Evolutionary conservation across 1,140 invertebrate genomes (phyloP), one percentile per base, ranked within the genome.

Genomic region (Cherax destructor): DNA sequence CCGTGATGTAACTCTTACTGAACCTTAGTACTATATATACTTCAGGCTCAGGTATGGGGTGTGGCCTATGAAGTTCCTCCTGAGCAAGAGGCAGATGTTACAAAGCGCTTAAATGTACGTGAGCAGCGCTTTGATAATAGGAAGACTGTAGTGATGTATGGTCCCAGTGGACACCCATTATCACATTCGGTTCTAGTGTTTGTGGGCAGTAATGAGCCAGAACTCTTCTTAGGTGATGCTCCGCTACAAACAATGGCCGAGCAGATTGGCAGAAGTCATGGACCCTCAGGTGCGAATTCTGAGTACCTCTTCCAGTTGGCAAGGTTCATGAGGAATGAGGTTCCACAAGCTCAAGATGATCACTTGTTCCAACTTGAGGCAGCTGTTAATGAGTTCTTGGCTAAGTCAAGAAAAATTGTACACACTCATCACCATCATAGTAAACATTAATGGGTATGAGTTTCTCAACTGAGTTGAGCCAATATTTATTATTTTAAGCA

Each of bases 271-370:
- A 94, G 95, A 59, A 96, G 96, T 24, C 94, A 95, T 59, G 98
- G 98, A 0, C 97, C 97, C 1, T 98, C 98, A 94, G 98, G 98
- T 0, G 94, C 96, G 5, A 99, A 99, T 94, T 96, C 96, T 69
- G 98, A 98, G 92, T 99, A 99, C 95, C 95, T 99, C 0, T 97
- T 97, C 92, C 97, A 98, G 93, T 95, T 99, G 92, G 97, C 97
- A 0, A 95, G 96, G 52, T 96, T 97, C 0, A 97, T 99, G 96
- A 91, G 85, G 74, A 65, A 77, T 72, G 92, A 92, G 85, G 84
- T 86, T 21, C 92, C 89, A 50, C 76, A 78, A 59, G 79, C 86
- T 18, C 49, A 59, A 41, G 92, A 92, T 78, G 92, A 92, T 76
- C 85, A 92, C n/a, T 78, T 92, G 11, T 86, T 92, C 24, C 61